Evolutionary conservation across 92 coral and sea anemone species (phyloP).

Genomic region (Epizoanthus fatuus): DNA sequence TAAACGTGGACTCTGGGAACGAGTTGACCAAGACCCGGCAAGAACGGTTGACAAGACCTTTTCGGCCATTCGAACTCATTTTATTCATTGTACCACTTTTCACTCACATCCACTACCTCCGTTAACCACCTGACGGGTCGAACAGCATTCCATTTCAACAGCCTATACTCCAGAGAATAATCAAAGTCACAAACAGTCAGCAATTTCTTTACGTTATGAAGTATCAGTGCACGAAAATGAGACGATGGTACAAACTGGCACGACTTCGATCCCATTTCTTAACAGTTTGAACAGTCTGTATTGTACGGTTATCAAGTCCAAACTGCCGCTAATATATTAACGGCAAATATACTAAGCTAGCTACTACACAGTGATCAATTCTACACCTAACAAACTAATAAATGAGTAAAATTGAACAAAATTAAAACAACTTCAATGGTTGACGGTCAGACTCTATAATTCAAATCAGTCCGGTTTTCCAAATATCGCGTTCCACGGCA

Average conservation of each 20-base stretch:
- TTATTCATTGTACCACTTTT: conserved; percentile 1
- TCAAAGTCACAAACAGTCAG: conserved; percentile 28
- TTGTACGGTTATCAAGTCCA: not conserved
- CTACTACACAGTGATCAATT: not conserved
- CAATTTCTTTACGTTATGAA: conserved; percentile 17
- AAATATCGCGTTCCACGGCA: not conserved
- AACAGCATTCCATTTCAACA: conserved; percentile 39
- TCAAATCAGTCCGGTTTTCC: conserved; percentile 7
- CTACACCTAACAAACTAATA: conserved; percentile 24
- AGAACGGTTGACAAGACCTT: too few species aligned
- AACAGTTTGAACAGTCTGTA: not conserved
- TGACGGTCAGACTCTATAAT: conserved; percentile 6
- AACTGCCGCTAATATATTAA: not conserved
- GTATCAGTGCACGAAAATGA: conserved; percentile 40
- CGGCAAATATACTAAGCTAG: not conserved
- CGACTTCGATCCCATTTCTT: conserved; percentile 31
- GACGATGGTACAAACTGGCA: conserved; percentile 36
- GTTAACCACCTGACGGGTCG: conserved; percentile 42
- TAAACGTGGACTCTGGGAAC: too few species aligned
- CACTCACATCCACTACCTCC: conserved; percentile 34
- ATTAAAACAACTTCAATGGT: conserved; percentile 15
- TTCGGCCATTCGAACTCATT: not conserved
- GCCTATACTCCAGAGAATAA: conserved; percentile 38
- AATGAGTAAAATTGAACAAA: conserved; percentile 23
- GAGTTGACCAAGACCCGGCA: too few species aligned